Evolutionary conservation across 1,140 invertebrate genomes (phyloP), one percentile per base, ranked within the genome.

Genomic region (Paralvinella palmiformis): DNA sequence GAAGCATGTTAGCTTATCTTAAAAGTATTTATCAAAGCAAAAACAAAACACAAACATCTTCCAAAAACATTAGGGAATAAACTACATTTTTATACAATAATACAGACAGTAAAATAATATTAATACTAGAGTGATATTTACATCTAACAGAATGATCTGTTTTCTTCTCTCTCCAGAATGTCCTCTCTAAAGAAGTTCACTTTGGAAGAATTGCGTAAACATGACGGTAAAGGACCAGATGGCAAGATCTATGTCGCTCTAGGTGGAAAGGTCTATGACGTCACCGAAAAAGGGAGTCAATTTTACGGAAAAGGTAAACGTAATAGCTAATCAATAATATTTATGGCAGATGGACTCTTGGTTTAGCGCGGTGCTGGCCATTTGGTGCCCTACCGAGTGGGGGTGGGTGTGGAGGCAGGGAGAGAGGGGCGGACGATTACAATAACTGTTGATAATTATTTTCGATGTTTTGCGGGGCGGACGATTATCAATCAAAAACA

Each of bases 151-250:
- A n/a, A n/a, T n/a, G n/a, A n/a, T n/a, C n/a, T n/a, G n/a, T n/a
- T n/a, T n/a, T n/a, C n/a, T n/a, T n/a, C n/a, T n/a, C n/a, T n/a
- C n/a, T n/a, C n/a, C n/a, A n/a, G n/a, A n/a, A n/a, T n/a, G n/a
- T n/a, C n/a, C n/a, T n/a, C n/a, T n/a, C n/a, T n/a, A n/a, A n/a
- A n/a, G n/a, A n/a, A n/a, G n/a, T n/a, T n/a, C n/a, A 52, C 48
- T n/a, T 52, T 52, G 48, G 48, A 52, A 13, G 55, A 57, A n/a
- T 33, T 57, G 55, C 7, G 55, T 27, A 57, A 57, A n/a, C 35
- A 32, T 20, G 55, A 57, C 55, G 55, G 55, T n/a, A 57, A 32
- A 6, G 55, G 55, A 27, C 24, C 27, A n/a, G 33, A 10, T 3
- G 55, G 55, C 1, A 27, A 15, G 27, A 57, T 57, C 29, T 57